Percentiles rank a stretch among this genome's conserved stretches.
Evolutionary conservation across 1,140 invertebrate species (phyloP).

Genomic region (Idris sp.): DNA sequence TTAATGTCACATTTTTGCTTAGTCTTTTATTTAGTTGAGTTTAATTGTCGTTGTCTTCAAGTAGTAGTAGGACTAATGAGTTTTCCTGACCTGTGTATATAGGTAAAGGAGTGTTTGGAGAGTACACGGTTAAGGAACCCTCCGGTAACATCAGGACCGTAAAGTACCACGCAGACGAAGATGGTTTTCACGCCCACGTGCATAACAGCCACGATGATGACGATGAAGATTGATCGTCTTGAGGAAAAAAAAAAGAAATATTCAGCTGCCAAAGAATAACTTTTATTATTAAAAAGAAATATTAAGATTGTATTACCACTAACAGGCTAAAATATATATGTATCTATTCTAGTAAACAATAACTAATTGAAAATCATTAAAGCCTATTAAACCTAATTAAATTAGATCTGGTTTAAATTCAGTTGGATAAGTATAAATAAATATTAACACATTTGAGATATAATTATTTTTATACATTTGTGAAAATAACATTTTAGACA

Average conservation of each 20-base stretch:
- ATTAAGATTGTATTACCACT: no score
- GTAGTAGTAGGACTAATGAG: slow-evolving; percentile 45
- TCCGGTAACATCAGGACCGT: slow-evolving; percentile 74
- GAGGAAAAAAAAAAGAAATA: slow-evolving; percentile 33
- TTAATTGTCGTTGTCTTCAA: slow-evolving; percentile 56
- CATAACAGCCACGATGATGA: slow-evolving; percentile 81
- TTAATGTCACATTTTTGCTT: slow-evolving; percentile 43
- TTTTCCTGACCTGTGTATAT: slow-evolving; percentile 54
- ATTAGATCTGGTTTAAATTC: no score
- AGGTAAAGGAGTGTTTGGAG: slow-evolving; percentile 78
- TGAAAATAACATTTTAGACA: no score
- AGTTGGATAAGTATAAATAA: no score
- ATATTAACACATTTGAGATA: no score
- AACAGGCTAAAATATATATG: no score
- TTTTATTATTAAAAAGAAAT: no score
- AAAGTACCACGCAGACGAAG: slow-evolving; percentile 71
- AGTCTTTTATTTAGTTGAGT: slow-evolving; percentile 28
- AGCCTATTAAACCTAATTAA: no score
- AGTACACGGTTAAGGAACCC: slow-evolving; percentile 84
- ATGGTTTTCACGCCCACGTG: slow-evolving; percentile 81
- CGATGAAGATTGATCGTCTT: slow-evolving; percentile 41
- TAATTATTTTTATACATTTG: no score
- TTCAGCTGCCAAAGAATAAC: slow-evolving; percentile 63
- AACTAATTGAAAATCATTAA: no score
- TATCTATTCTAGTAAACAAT: no score